Conservation (phyloP, 2,888 invertebrate genomes). For the Coecobrya sp. region DNA sequence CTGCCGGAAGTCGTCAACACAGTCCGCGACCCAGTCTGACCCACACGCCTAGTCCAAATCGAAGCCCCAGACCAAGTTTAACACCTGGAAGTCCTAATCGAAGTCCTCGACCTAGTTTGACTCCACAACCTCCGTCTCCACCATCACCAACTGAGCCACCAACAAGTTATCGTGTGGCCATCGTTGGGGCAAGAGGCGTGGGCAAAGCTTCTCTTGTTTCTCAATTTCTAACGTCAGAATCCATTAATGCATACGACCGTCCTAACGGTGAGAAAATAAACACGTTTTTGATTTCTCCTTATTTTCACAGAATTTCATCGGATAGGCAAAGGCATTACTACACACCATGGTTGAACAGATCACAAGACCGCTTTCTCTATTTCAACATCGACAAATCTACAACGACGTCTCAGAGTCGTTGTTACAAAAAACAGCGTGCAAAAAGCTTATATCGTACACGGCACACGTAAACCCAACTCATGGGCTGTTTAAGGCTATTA, state of each 20-base stretch:
- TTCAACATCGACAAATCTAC: not conserved
- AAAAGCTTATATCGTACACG: not conserved
- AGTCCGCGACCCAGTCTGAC: slow-evolving; percentile 79
- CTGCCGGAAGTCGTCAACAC: slow-evolving; percentile 87
- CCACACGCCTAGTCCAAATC: slow-evolving; percentile 69
- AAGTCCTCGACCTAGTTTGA: slow-evolving; percentile 87
- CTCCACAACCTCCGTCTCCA: slow-evolving; percentile 70
- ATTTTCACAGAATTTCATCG: not conserved
- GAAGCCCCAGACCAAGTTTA: slow-evolving; percentile 87
- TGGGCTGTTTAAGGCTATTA: not conserved
- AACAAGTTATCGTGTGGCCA: slow-evolving; percentile 91
- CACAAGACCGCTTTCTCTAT: slow-evolving; percentile 24
- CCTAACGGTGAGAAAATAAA: slow-evolving; percentile 91
- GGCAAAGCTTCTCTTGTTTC: slow-evolving; percentile 95
- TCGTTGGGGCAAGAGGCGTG: slow-evolving; percentile 93
- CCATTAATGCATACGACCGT: slow-evolving; percentile 97
- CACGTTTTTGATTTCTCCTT: slow-evolving; percentile 48
- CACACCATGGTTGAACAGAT: not conserved
- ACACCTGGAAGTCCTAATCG: slow-evolving; percentile 88
- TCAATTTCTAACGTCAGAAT: slow-evolving; percentile 97
- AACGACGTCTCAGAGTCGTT: no score
- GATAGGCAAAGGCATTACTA: not conserved
- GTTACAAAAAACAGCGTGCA: not conserved
- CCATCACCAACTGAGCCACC: slow-evolving; percentile 86
- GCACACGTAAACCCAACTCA: no score